Percentiles rank a stretch among this genome's conserved stretches.
Evolutionary conservation across 2,888 invertebrate species (phyloP).

Genomic region (Drosophila cracens): DNA sequence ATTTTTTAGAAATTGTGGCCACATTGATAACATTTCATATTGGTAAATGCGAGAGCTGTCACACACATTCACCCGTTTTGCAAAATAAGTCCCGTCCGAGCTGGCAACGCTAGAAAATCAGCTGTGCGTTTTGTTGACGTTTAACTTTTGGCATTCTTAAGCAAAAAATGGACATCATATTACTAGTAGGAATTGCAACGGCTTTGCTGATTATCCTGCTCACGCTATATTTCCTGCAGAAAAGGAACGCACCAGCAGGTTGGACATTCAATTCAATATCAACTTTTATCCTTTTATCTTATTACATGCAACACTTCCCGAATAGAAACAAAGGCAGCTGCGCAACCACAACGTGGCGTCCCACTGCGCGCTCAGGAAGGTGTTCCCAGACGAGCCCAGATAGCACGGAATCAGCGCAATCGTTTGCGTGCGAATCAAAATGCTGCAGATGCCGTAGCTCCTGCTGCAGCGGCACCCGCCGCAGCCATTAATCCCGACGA

Average conservation of each 20-base stretch:
- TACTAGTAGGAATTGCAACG: conserved; percentile 85
- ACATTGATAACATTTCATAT: background rate
- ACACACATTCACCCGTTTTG: background rate
- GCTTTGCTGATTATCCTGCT: conserved; percentile 84
- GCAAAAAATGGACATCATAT: conserved; percentile 85
- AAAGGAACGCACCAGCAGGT: conserved; percentile 62
- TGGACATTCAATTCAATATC: background rate
- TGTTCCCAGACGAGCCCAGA: conserved; percentile 89
- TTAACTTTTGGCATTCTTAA: conserved; percentile 51
- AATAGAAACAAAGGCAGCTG: conserved; percentile 61
- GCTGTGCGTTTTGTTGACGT: conserved; percentile 78
- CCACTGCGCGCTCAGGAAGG: conserved; percentile 85
- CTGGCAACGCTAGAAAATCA: conserved; percentile 53
- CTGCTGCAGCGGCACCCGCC: conserved; percentile 83
- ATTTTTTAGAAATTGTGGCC: conserved; percentile 19
- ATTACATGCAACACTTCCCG: conserved; percentile 4
- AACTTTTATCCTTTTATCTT: conserved; percentile 6
- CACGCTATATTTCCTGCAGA: conserved; percentile 83
- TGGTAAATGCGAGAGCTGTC: background rate
- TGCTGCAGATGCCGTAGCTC: conserved; percentile 83
- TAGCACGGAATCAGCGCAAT: conserved; percentile 89
- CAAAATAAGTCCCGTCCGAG: too few relatives aligned
- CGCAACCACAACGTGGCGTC: conserved; percentile 75
- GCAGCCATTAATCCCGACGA: conserved; percentile 85
- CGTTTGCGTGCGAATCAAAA: conserved; percentile 84